phyloP scores from a whole-genome alignment of 2,113 vertebrate species.

The Peromyscus polionotus region DNA sequence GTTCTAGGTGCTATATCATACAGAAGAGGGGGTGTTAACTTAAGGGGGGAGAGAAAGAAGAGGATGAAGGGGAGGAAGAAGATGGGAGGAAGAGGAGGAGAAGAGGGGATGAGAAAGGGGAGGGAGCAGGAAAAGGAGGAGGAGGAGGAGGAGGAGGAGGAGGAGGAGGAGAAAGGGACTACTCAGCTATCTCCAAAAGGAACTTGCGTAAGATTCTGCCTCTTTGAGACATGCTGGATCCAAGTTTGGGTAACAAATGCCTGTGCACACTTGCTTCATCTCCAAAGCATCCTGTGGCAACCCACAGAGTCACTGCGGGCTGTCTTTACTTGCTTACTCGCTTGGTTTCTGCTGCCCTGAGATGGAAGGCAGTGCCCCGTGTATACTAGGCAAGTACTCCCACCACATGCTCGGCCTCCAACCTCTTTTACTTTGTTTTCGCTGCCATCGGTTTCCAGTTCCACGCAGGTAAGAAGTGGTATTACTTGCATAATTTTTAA shows the following conservation, averaged over 20 bases:
- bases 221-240: not conserved
- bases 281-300: not conserved
- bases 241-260: not conserved
- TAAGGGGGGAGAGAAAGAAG: not conserved
- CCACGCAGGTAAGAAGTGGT: not conserved
- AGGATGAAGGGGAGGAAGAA: not conserved
- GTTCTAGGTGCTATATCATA: not conserved
- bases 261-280: not conserved
- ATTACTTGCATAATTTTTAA: not conserved
- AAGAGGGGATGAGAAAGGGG: not conserved
- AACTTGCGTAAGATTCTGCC: not conserved
- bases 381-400: too few species aligned
- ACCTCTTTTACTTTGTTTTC: not conserved
- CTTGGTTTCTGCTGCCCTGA: not conserved
- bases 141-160: not conserved
- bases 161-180: not conserved
- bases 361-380: not conserved
- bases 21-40: not conserved
- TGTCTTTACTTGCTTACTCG: not conserved
- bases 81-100: too few species aligned
- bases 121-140: too few species aligned
- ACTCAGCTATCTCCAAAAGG: not conserved
- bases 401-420: not conserved
- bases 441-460: not conserved
- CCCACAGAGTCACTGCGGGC: not conserved